A percentile compares a stretch with the other conserved stretches of the same genome.
Conservation (phyloP, 2,888 invertebrate genomes). For the Tetranychus truncatus region DNA sequence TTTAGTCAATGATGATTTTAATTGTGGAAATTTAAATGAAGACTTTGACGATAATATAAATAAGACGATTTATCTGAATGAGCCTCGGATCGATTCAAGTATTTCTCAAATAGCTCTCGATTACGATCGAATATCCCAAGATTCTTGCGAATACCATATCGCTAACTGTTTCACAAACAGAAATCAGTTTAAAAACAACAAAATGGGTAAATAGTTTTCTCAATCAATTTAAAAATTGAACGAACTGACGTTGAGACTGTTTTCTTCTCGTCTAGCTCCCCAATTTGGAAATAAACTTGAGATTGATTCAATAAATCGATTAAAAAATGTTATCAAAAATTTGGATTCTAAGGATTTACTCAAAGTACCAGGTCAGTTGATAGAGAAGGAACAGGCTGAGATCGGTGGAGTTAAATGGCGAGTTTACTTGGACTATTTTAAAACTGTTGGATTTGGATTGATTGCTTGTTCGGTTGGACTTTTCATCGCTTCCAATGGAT, state of each 20-base stretch:
- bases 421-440: slow-evolving; percentile 21
- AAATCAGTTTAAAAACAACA: too few species aligned
- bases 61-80: slow-evolving; percentile 22
- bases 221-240: too few species aligned
- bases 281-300: background rate
- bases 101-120: background rate
- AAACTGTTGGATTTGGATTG: slow-evolving; percentile 29
- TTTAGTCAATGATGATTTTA: slow-evolving; percentile 29
- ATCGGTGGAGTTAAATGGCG: slow-evolving; percentile 20
- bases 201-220: too few species aligned
- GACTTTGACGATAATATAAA: slow-evolving; percentile 33
- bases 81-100: slow-evolving; percentile 9
- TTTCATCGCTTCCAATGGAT: slow-evolving; percentile 1
- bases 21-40: slow-evolving; percentile 38
- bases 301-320: background rate
- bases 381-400: slow-evolving; percentile 18
- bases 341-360: background rate
- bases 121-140: too few species aligned
- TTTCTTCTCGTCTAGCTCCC: too few species aligned
- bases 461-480: slow-evolving; percentile 37
- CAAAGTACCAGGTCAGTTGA: slow-evolving; percentile 12
- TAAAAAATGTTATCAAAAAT: slow-evolving; percentile 26
- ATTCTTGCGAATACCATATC: too few species aligned
- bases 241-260: too few species aligned
- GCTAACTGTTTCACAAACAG: too few species aligned